Evolutionary conservation across 2,888 invertebrate genomes (phyloP), one percentile per base, ranked within the genome.

Genomic region (Erynnis tages): DNA sequence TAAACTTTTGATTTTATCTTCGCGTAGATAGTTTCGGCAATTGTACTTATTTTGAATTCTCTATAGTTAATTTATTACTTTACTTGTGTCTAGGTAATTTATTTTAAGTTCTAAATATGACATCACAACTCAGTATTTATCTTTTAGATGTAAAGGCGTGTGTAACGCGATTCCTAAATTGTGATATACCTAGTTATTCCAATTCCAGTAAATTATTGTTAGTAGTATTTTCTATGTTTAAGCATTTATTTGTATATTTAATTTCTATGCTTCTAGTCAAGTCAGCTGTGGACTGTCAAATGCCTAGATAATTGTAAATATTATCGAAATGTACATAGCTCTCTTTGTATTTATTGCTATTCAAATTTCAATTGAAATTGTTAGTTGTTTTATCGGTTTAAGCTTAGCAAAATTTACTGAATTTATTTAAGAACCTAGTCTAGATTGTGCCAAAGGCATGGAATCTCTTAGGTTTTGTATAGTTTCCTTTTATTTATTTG

Each of bases 101-200:
- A 44, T 49, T 25, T 8, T 30, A 23, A 16, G 14, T 41, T 23
- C 7, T 21, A 27, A 21, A 21, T 43, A 25, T 49, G 71, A 70
- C 73, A 74, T 73, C 69, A 59, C 69, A 63, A 54, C 66, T 69
- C 77, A 79, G 78, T 82, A 80, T 80, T 75, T 63, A 54, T 55
- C 45, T 52, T 57, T 54, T 58, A 59, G 64, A 59, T 60, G 54
- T 66, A 62, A 13, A 53, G 52, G 78, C 82, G 83, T 73, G 21
- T 65, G 66, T 62, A 74, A 62, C 84, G 86, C 78, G 68, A 85
- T 87, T 88, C 88, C 88, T 87, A 83, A 79, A 79, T 80, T 88
- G 87, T 88, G 87, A 88, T 88, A 86, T 76, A n/a, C n/a, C n/a
- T n/a, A 78, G 72, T 70, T 75, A 78, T 79, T 82, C 76, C 73